Evolutionary conservation across 2,888 invertebrate species (phyloP).

Genomic region (Venustoraphidia nigricollis): DNA sequence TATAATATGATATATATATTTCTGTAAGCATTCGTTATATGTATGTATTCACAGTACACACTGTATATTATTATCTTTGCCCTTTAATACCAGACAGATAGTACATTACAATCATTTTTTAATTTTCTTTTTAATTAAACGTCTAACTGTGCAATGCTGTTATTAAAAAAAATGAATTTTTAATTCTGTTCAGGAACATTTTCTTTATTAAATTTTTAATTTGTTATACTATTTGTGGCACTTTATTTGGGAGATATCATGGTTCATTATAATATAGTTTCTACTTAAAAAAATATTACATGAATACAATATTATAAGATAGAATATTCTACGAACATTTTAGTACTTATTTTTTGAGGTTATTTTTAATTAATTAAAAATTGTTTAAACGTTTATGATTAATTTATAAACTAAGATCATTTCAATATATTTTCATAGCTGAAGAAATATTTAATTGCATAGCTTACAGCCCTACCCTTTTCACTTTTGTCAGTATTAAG

Average conservation of each 20-base stretch:
- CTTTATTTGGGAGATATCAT: slow-evolving; percentile 30
- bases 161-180: slow-evolving; percentile 16
- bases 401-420: too few species aligned
- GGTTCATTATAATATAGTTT: slow-evolving; percentile 15
- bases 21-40: slow-evolving; percentile 11
- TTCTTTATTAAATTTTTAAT: slow-evolving; percentile 14
- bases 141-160: slow-evolving; percentile 16
- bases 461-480: too few species aligned
- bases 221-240: slow-evolving; percentile 23
- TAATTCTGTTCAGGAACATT: slow-evolving; percentile 36
- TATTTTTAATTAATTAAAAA: too few species aligned
- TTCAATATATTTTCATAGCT: too few species aligned
- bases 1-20: slow-evolving; percentile 34
- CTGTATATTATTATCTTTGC: slow-evolving; percentile 15
- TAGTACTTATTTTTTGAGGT: too few species aligned
- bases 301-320: too few species aligned
- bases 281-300: too few species aligned
- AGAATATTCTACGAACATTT: too few species aligned
- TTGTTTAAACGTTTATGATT: too few species aligned
- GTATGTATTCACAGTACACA: slow-evolving; percentile 9
- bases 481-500: too few species aligned
- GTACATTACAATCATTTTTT: slow-evolving; percentile 11
- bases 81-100: slow-evolving; percentile 28
- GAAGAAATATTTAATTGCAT: too few species aligned
- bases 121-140: slow-evolving; percentile 8